A percentile compares a stretch with the other conserved stretches of the same genome.
phyloP scores from a whole-genome alignment of 2,113 vertebrate species.

The Pogonocichla stellata region DNA sequence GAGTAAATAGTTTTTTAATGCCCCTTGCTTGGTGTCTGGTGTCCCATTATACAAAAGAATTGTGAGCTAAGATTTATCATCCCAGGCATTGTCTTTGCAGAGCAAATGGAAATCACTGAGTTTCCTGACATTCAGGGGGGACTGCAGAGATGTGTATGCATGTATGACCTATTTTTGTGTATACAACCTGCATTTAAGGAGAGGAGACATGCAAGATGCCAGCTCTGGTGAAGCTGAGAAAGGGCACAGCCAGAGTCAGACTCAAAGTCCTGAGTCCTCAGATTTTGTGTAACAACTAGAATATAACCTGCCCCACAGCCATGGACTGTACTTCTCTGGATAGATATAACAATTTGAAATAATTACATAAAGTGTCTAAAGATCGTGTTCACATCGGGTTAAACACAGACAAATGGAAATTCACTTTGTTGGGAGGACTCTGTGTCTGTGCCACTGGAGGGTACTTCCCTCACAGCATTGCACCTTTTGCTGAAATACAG shows the following conservation, averaged over 20 bases:
- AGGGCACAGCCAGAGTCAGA: not conserved
- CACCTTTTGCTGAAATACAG: not conserved
- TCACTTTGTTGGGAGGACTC: not conserved
- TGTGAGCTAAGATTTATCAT: not conserved
- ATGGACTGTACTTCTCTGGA: not conserved
- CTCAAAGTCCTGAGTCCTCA: not conserved
- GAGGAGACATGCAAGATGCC: not conserved
- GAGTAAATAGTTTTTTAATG: not conserved
- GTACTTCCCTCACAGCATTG: not conserved
- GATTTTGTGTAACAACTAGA: not conserved
- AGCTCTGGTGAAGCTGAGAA: not conserved
- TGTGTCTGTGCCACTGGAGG: accelerated
- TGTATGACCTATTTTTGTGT: not conserved
- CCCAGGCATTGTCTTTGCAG: not conserved
- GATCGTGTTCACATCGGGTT: accelerated
- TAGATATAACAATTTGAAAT: not conserved
- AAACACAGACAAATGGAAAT: not conserved
- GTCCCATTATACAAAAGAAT: not conserved
- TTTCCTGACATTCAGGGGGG: not conserved
- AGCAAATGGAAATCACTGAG: not conserved
- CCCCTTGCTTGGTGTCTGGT: not conserved
- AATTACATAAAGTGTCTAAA: not conserved
- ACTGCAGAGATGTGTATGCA: not conserved
- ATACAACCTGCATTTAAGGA: not conserved
- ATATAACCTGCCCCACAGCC: not conserved